phyloP scores from a whole-genome alignment of 92 coral and sea anemone genomes.

The Parazoanthus atlanticus region DNA sequence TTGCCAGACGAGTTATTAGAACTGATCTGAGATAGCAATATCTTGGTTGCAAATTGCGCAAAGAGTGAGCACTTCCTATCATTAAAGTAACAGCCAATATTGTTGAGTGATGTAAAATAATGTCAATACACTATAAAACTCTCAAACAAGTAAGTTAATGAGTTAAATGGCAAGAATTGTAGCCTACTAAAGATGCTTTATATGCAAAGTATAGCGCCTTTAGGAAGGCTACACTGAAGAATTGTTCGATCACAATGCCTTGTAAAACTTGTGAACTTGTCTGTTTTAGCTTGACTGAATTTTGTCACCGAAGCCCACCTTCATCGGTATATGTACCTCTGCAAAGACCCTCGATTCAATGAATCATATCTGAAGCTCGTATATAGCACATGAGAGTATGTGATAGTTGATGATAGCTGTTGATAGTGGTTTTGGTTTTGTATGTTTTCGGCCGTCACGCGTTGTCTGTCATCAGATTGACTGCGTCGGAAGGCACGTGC shows the following conservation, averaged over 20 bases:
- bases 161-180: no score
- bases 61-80: not conserved
- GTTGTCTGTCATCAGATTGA: not conserved
- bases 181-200: not conserved
- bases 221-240: no score
- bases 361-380: not conserved
- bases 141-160: not conserved
- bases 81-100: not conserved
- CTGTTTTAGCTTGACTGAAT: not conserved
- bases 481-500: no score
- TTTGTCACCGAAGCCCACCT: not conserved
- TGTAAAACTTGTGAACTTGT: not conserved
- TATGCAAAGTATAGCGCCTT: not conserved
- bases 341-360: not conserved
- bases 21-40: not conserved
- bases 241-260: no score
- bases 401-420: not conserved
- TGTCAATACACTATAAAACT: not conserved
- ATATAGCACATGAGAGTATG: not conserved
- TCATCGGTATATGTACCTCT: not conserved
- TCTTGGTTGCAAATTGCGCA: constrained; percentile 1
- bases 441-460: not conserved
- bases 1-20: not conserved
- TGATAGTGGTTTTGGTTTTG: not conserved
- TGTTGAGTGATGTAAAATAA: not conserved